Evolutionary conservation across 2,888 invertebrate genomes (phyloP), one percentile per base, ranked within the genome.

Genomic region (Drosophila affinis): DNA sequence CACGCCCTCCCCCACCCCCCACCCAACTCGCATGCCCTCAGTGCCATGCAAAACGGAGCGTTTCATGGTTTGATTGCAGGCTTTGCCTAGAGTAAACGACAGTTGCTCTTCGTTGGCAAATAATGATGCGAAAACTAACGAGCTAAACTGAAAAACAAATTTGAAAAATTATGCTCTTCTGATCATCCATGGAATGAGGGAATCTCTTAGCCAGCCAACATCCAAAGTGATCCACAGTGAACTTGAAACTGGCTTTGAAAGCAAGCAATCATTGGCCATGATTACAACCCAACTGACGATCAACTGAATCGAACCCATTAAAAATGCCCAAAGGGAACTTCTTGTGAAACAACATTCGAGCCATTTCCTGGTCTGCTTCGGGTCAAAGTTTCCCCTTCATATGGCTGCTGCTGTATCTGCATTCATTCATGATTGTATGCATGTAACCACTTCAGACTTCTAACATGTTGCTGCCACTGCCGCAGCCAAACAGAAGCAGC

Each of bases 381-480:
- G 44, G 27, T 56, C 44, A 67, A 67, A 67, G 58, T 47, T 58
- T 17, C 45, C 46, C 32, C 32, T 46, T 21, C 61, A 32, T n/a
- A 39, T n/a, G 47, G 46, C 46, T 45, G 46, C 46, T 45, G 46
- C 46, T 45, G 45, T 52, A 45, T 12, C 6, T 3, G 34, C 21
- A 27, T 62, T 62, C 39, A 62, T 62, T 44, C 39, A 62, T 29
- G 48, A 24, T 44, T 12, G 65, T 48, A 56, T 44, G n/a, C 56
- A 67, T 67, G 68, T 48, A 55, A 56, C 56, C 65, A 67, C 65
- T 67, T 67, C 56, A 67, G 68, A 67, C 48, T 68, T 49, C 39
- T 69, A 49, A 67, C 65, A 67, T 56, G 56, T 56, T 55, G 61
- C 56, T 61, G 61, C 34, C 29, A 9, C 29, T 12, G 12, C 12